Evolutionary conservation across 2,888 invertebrate species (phyloP).

Genomic region (Helicoverpa assulta): DNA sequence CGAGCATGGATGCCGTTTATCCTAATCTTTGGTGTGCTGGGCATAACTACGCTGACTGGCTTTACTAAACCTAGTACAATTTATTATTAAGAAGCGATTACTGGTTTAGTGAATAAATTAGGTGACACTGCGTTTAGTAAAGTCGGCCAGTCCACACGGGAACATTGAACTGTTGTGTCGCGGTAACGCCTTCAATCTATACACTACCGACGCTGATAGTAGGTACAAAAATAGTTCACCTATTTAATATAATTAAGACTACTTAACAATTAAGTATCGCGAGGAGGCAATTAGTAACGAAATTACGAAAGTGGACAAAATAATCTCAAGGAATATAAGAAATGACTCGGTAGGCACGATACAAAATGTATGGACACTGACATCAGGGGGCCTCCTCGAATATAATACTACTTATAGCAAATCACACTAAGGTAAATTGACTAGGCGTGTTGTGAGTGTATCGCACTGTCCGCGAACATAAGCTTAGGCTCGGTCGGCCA

Average conservation of each 20-base stretch:
- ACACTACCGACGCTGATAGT: slow-evolving; percentile 85
- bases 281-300: slow-evolving; percentile 77
- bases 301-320: slow-evolving; percentile 65
- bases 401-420: slow-evolving; percentile 87
- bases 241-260: slow-evolving; percentile 89
- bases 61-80: slow-evolving; percentile 67
- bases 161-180: slow-evolving; percentile 76
- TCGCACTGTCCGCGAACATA: slow-evolving; percentile 70
- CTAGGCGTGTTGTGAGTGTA: slow-evolving; percentile 88
- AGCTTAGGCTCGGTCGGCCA: slow-evolving; percentile 66
- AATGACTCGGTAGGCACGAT: slow-evolving; percentile 65
- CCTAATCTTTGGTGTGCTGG: slow-evolving; percentile 89
- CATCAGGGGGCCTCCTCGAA: slow-evolving; percentile 74
- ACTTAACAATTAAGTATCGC: slow-evolving; percentile 89
- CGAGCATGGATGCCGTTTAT: slow-evolving; percentile 78
- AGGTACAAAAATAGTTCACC: slow-evolving; percentile 90
- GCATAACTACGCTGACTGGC: slow-evolving; percentile 78
- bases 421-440: slow-evolving; percentile 91
- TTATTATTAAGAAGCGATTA: slow-evolving; percentile 54
- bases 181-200: slow-evolving; percentile 86
- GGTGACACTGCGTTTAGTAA: slow-evolving; percentile 71
- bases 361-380: slow-evolving; percentile 67
- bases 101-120: slow-evolving; percentile 58
- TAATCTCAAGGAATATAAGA: slow-evolving; percentile 59
- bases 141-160: slow-evolving; percentile 75